Percentiles rank a stretch among this genome's conserved stretches.
Conservation (phyloP, 30 jellyfish, hydroid and myxozoan species). For the Pelagia noctiluca region DNA sequence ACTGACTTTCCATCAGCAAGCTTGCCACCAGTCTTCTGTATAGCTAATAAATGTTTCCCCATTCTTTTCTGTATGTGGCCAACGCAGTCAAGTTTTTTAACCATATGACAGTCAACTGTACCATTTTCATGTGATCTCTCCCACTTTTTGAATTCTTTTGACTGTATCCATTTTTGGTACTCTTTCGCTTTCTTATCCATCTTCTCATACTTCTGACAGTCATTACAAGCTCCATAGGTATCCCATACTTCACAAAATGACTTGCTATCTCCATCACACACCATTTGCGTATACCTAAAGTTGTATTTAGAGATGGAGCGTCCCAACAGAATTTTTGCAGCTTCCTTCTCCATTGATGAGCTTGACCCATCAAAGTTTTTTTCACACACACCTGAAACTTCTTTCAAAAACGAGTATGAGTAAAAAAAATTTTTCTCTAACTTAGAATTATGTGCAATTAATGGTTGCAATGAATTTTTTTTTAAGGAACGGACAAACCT, state of each 20-base stretch:
- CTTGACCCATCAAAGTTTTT: conserved; percentile 20
- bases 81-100: conserved; percentile 5
- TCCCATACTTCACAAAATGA: conserved; percentile 4
- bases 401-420: no score
- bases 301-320: neutral
- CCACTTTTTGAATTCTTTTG: neutral
- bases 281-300: neutral
- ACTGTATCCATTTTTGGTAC: neutral
- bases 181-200: conserved; percentile 2
- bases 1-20: conserved; percentile 13
- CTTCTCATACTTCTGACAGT: neutral
- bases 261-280: conserved; percentile 23
- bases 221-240: neutral
- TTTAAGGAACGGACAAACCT: no score
- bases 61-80: conserved; percentile 10
- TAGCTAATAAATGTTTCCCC: neutral
- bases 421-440: no score
- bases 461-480: no score
- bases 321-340: conserved; percentile 1
- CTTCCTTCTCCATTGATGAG: conserved; percentile 16
- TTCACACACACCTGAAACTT: neutral
- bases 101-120: neutral
- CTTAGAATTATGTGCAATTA: no score
- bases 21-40: neutral
- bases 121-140: conserved; percentile 1